These are phyloP conservation scores for Cyphomyrmex costatus DNA, from an alignment of 1,140 invertebrate genomes.

Conservation along the genomic window DNA sequence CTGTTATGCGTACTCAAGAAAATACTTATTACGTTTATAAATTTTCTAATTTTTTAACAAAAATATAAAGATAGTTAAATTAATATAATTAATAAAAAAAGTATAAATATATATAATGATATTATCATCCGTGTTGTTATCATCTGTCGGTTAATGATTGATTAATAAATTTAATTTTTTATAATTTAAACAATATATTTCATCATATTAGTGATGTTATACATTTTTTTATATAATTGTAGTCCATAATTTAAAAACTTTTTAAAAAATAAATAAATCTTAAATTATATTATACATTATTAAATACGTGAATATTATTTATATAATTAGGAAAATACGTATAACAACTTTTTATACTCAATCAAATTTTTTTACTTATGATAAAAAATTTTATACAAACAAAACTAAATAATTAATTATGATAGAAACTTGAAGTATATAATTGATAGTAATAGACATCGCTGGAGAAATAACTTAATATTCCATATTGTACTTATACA, in stretches of 20 bases:
- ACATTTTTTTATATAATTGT: background rate
- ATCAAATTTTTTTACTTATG: background rate
- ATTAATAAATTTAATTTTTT: background rate
- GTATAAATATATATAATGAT: background rate
- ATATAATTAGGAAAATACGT: background rate
- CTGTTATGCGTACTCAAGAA: conserved; percentile 49
- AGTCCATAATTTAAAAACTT: background rate
- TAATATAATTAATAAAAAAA: background rate
- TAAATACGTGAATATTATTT: background rate
- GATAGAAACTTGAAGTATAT: background rate
- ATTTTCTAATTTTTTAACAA: background rate
- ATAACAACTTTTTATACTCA: background rate
- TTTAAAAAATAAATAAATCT: conserved; percentile 2
- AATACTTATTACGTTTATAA: background rate
- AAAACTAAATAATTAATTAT: conserved; percentile 1
- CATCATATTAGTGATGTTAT: background rate
- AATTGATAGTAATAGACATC: background rate
- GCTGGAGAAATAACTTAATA: background rate
- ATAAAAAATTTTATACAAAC: background rate
- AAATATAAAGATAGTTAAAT: conserved; percentile 2
- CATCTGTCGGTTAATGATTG: conserved; percentile 1
- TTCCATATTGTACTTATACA: background rate
- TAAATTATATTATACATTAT: background rate
- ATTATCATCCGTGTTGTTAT: background rate
- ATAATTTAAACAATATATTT: conserved; percentile 3